Base-by-base conservation (phyloP, 2,113 vertebrate genomes). In the Lycaon pictus region DNA sequence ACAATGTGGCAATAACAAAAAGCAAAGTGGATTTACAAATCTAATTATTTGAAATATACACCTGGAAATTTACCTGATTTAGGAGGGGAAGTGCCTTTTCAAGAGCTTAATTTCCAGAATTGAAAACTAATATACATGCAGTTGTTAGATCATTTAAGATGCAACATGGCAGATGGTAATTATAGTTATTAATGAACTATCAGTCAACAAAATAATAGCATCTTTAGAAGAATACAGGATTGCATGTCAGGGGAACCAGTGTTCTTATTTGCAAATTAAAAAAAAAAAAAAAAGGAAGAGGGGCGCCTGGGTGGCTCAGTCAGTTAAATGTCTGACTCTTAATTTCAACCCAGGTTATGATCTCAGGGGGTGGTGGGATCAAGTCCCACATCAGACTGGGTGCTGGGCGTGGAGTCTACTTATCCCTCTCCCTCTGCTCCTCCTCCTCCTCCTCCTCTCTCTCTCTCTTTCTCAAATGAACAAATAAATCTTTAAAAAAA, bases 81-180 rank as follows among this genome's bases (percentile, higher is more conserved):
- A 95, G 86, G 29, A 35, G 55, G 12, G 11, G 77, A 20, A 11
- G 35, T 81, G 3, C 84, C 63, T 96, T 91, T 97, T 95, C 53
- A 62, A 97, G 92, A 95, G 43, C 4, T 82, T 91, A 83, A 85
- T 86, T 96, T 97, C 76, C 60, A 69, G 94, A 97, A 96, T 84
- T 76, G 91, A 86, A 97, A 96, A 95, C 76, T 74, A 97, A 88
- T 96, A 96, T 27, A 56, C 67, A 95, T 58, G 32, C 60, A 96
- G 95, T 92, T 96, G 95, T 83, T 90, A 35, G 74, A 29, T 90
- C 97, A 95, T 97, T 96, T 96, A 97, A 95, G 88, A 77, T 88
- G 56, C 67, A 82, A 71, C 65, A 32, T 80, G 56, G 77, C 55
- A 95, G 74, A 53, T 96, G 58, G 51, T 76, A 93, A 95, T 55